Evolutionary conservation across 2,797 vertebrate genomes (phyloP).

Genomic region (Falco columbarius): DNA sequence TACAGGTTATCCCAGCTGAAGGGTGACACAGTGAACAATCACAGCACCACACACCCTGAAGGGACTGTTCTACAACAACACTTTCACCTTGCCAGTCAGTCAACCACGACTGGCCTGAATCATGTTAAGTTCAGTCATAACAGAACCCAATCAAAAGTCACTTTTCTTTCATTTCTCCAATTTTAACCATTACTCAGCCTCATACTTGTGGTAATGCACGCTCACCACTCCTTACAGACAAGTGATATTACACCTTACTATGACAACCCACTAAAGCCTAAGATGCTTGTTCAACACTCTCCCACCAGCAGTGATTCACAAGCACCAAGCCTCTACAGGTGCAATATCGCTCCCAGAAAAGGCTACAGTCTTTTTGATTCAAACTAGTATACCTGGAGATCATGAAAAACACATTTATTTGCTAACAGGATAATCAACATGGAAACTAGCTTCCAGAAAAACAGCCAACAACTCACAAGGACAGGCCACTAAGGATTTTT

Average conservation of each 20-base stretch:
- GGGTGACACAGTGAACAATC: background rate
- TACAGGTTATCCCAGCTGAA: background rate
- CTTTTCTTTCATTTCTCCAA: background rate
- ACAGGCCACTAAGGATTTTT: background rate
- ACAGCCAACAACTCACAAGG: background rate
- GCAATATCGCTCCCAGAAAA: background rate
- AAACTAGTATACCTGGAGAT: background rate
- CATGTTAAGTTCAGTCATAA: background rate
- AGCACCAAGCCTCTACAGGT: background rate
- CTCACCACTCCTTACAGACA: background rate
- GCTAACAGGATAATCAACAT: background rate
- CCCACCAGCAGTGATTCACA: background rate
- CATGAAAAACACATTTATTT: background rate
- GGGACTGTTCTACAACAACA: background rate
- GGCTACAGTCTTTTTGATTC: background rate
- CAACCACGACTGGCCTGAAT: background rate
- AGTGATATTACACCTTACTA: background rate
- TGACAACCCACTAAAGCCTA: background rate
- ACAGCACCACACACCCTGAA: background rate
- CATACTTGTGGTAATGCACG: background rate
- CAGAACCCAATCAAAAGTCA: background rate
- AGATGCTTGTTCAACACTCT: background rate
- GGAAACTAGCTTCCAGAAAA: slow-evolving; percentile 1
- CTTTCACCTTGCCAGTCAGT: background rate
- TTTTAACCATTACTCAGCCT: background rate